Evolutionary conservation across 2,797 vertebrate genomes (phyloP).

Genomic region (Paguma larvata): DNA sequence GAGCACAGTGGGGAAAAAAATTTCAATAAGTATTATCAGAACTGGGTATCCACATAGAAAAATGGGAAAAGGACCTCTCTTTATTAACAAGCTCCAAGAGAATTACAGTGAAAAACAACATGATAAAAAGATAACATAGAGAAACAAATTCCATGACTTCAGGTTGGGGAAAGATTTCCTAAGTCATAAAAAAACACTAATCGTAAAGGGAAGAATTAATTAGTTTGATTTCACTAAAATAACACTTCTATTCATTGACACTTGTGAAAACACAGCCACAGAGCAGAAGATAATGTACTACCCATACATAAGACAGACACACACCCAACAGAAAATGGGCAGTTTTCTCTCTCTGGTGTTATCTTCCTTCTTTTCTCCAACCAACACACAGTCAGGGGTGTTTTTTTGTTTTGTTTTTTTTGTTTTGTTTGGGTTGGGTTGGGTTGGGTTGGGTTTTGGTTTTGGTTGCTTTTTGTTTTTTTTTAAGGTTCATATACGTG

Average conservation of each 20-base stretch:
- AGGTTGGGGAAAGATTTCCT: constrained; percentile 33
- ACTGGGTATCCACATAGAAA: neutral
- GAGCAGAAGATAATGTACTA: neutral
- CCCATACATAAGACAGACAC: neutral
- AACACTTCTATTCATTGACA: neutral
- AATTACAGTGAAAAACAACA: constrained; percentile 15
- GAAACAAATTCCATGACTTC: neutral
- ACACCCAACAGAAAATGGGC: neutral
- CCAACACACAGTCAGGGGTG: neutral
- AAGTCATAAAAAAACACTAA: neutral
- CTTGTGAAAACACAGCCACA: neutral
- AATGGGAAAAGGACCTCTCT: neutral
- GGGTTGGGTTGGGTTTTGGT: neutral
- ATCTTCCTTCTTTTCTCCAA: neutral
- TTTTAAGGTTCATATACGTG: neutral
- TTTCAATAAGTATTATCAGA: neutral
- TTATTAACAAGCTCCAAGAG: neutral
- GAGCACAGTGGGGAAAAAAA: neutral
- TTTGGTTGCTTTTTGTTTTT: neutral
- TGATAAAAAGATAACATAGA: neutral
- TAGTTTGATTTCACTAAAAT: neutral
- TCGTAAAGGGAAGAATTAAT: neutral
- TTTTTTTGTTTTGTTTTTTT: neutral
- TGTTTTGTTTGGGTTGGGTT: neutral
- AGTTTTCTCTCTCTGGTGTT: neutral